A percentile compares a stretch with the other conserved stretches of the same genome.
Evolutionary conservation across 23 tunicate species (phyloP).

Genomic region (Ascidia mentula): DNA sequence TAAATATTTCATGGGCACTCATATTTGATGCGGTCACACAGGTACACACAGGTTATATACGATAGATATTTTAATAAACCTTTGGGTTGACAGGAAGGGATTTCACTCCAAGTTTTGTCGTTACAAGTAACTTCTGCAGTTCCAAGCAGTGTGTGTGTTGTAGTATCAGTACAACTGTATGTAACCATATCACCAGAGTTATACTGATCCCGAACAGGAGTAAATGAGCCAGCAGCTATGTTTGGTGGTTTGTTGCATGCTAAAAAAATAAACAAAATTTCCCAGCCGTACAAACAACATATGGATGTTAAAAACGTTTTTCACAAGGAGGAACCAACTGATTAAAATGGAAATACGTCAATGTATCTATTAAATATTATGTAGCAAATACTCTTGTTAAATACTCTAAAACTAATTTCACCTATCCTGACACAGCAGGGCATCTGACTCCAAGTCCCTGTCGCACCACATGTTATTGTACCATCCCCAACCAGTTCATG

Average conservation of each 20-base stretch:
- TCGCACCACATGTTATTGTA: neutral
- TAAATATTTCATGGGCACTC: too few species aligned
- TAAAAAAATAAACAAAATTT: too few species aligned
- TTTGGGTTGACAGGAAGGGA: neutral
- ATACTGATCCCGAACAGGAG: neutral
- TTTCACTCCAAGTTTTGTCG: neutral
- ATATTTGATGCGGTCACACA: too few species aligned
- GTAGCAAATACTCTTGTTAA: too few species aligned
- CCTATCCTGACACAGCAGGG: neutral
- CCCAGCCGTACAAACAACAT: too few species aligned
- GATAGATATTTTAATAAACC: too few species aligned
- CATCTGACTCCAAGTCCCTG: neutral
- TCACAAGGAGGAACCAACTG: too few species aligned
- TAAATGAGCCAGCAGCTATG: neutral
- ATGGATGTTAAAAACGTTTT: too few species aligned
- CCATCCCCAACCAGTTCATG: neutral
- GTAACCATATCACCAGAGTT: neutral
- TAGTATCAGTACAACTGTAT: neutral
- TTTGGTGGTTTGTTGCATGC: neutral
- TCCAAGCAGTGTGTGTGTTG: slow-evolving; percentile 7
- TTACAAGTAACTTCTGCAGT: neutral
- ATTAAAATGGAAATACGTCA: too few species aligned
- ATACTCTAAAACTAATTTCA: neutral
- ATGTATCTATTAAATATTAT: too few species aligned
- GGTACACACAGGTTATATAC: too few species aligned